A percentile compares a stretch with the other conserved stretches of the same genome.
phyloP scores from a whole-genome alignment of 2,797 vertebrate genomes.

The Enoplosus armatus region DNA sequence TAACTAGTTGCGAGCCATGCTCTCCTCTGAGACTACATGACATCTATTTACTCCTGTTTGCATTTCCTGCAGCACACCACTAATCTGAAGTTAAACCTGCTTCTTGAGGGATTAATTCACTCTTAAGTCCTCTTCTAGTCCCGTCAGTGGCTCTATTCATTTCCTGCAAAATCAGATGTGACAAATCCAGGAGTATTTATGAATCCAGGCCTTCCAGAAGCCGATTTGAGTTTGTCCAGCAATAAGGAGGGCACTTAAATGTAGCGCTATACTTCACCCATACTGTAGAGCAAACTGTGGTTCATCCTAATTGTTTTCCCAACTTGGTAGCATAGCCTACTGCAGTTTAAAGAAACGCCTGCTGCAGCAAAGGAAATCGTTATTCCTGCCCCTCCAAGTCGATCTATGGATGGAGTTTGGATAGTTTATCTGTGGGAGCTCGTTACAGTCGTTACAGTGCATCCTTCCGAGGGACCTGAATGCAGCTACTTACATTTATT shows the following conservation, averaged over 20 bases:
- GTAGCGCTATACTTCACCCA: background rate
- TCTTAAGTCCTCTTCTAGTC: conserved; percentile 36
- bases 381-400: conserved; percentile 28
- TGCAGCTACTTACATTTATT: conserved; percentile 68
- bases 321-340: conserved; percentile 29
- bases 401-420: conserved; percentile 29
- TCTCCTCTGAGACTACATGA: background rate
- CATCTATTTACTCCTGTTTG: conserved; percentile 40
- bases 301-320: conserved; percentile 13
- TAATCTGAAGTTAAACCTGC: conserved; percentile 60
- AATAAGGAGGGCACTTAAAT: conserved; percentile 47
- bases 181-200: conserved; percentile 54
- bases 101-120: conserved; percentile 47
- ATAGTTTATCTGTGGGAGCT: conserved; percentile 53
- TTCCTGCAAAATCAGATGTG: conserved; percentile 57
- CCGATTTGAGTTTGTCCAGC: conserved; percentile 51
- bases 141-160: conserved; percentile 50
- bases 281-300: conserved; percentile 20
- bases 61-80: conserved; percentile 31
- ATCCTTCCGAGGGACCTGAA: conserved; percentile 54
- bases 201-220: conserved; percentile 44
- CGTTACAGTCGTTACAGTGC: conserved; percentile 47
- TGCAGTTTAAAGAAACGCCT: conserved; percentile 30
- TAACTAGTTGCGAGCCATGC: background rate
- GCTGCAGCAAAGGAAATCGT: conserved; percentile 32